These are phyloP conservation scores for Chascanopsetta lugubris DNA, from an alignment of 2,113 vertebrate species.

Conservation along the genomic window DNA sequence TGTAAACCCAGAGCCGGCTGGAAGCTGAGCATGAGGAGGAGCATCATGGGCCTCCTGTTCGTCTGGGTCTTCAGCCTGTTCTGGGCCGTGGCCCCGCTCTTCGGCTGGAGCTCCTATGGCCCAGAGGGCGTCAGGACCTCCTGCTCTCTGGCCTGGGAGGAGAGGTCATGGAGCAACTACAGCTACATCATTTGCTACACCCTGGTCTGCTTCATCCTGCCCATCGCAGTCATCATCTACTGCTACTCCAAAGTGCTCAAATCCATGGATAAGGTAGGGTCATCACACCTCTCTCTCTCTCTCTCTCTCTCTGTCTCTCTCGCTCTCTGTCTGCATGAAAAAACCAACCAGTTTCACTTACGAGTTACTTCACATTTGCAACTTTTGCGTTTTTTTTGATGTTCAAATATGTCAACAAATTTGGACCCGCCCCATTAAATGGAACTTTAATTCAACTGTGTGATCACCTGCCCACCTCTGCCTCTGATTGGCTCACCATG, in stretches of 20 bases:
- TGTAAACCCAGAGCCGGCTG: slow-evolving; percentile 69
- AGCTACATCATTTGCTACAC: slow-evolving; percentile 80
- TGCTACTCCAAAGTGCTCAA: slow-evolving; percentile 73
- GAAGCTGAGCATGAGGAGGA: slow-evolving; percentile 65
- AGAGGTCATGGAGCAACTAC: slow-evolving; percentile 74
- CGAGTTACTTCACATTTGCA: too few relatives aligned
- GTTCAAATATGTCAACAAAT: too few relatives aligned
- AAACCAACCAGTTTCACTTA: too few relatives aligned
- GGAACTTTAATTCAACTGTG: too few relatives aligned
- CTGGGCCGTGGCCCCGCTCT: slow-evolving; percentile 65
- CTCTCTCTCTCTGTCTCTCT: too few relatives aligned
- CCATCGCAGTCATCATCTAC: slow-evolving; percentile 69
- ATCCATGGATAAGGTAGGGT: slow-evolving; percentile 66
- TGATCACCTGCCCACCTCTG: too few relatives aligned
- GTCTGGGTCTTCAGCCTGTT: slow-evolving; percentile 78
- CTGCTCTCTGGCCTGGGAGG: slow-evolving; percentile 75
- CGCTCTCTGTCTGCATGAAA: slow-evolving; percentile 12
- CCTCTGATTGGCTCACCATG: too few relatives aligned
- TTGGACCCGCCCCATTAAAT: too few relatives aligned
- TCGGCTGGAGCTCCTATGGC: slow-evolving; percentile 79
- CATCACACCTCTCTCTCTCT: too few relatives aligned
- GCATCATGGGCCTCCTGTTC: slow-evolving; percentile 60
- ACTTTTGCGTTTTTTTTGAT: too few relatives aligned
- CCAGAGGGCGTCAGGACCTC: slow-evolving; percentile 75
- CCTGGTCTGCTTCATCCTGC: slow-evolving; percentile 70